These are phyloP conservation scores for Beroe forskalii DNA, from an alignment of 37 sponge, comb jelly and placozoan species.

Conservation along the genomic window DNA sequence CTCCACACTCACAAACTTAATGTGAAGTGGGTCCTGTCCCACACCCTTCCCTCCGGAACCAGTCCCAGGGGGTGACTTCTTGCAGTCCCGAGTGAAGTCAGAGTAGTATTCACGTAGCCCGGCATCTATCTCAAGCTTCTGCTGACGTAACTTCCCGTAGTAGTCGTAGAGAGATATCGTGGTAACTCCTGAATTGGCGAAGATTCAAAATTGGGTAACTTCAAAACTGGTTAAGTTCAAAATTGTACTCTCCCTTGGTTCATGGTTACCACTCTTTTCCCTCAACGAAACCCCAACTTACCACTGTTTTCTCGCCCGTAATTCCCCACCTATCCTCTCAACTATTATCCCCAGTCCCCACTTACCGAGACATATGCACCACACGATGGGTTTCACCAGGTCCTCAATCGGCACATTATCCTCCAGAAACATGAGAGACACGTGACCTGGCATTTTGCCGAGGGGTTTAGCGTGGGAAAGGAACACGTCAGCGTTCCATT, in stretches of 20 bases:
- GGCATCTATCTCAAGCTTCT: slow-evolving; percentile 29
- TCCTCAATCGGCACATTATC: slow-evolving; percentile 29
- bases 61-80: neutral
- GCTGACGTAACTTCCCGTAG: slow-evolving; percentile 23
- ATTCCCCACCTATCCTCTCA: too few species aligned
- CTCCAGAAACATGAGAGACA: slow-evolving; percentile 53
- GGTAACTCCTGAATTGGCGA: slow-evolving; percentile 53
- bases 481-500: slow-evolving; percentile 49
- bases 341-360: too few species aligned
- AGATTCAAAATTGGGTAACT: too few species aligned
- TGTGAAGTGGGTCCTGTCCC: neutral
- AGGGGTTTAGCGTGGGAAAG: slow-evolving; percentile 8
- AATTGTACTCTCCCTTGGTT: too few species aligned
- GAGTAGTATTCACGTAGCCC: slow-evolving; percentile 39
- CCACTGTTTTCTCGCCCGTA: too few species aligned
- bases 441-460: slow-evolving; percentile 53
- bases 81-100: slow-evolving; percentile 18
- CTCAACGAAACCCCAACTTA: too few species aligned
- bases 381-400: slow-evolving; percentile 45
- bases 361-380: slow-evolving; percentile 58
- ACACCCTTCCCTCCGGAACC: too few species aligned
- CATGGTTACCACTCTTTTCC: too few species aligned
- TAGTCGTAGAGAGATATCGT: slow-evolving; percentile 61
- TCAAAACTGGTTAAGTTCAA: too few species aligned
- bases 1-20: slow-evolving; percentile 56